Percentiles rank a stretch among this genome's conserved stretches.
Conservation (phyloP, 2,888 invertebrate genomes). For the Pediacus dermestoides region DNA sequence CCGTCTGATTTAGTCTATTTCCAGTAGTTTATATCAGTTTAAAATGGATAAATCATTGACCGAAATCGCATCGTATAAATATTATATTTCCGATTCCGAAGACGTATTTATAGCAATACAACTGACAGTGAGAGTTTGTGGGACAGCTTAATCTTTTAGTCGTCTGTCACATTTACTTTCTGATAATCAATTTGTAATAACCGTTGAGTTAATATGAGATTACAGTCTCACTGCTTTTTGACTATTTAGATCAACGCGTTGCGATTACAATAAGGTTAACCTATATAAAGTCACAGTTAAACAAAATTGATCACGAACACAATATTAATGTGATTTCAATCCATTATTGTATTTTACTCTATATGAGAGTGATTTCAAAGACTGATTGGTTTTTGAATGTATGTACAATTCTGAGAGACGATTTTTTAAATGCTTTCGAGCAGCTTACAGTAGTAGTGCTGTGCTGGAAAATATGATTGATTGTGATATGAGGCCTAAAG, state of each 20-base stretch:
- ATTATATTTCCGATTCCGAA: background rate
- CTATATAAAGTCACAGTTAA: too few species aligned
- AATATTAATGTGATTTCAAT: too few species aligned
- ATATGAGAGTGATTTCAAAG: too few species aligned
- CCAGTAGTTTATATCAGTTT: too few species aligned
- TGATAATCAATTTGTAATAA: conserved; percentile 33
- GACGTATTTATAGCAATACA: background rate
- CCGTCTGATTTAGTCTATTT: too few species aligned
- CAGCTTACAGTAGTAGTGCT: conserved; percentile 14
- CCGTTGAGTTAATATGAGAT: conserved; percentile 24
- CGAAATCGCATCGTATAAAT: too few species aligned
- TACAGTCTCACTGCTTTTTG: background rate
- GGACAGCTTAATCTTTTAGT: conserved; percentile 34
- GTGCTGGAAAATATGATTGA: conserved; percentile 16
- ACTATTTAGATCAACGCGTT: too few species aligned
- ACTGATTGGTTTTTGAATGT: too few species aligned
- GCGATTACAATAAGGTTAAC: too few species aligned
- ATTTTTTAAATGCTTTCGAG: conserved; percentile 5
- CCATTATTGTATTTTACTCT: too few species aligned
- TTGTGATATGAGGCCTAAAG: conserved; percentile 14
- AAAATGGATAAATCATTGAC: too few species aligned
- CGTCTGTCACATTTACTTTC: conserved; percentile 28
- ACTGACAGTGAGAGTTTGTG: conserved; percentile 6
- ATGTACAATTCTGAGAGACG: background rate
- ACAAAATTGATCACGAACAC: too few species aligned